phyloP scores from a whole-genome alignment of 2,888 invertebrate species.

The Sycophila texana region DNA sequence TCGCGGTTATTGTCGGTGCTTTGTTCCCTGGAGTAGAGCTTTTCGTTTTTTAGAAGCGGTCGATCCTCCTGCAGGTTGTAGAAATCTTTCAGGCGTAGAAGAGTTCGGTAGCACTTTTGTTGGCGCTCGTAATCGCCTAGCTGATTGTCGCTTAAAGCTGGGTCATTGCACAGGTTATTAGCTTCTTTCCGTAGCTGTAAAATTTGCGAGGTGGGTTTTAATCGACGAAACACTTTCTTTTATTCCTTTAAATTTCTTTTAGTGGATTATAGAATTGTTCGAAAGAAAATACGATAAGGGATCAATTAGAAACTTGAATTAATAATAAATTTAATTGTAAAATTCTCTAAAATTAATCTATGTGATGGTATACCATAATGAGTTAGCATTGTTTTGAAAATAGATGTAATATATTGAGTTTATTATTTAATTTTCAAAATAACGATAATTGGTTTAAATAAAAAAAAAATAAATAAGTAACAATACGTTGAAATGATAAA shows the following conservation, averaged over 20 bases:
- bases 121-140: constrained; percentile 42
- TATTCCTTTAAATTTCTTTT: neutral
- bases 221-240: too few species aligned
- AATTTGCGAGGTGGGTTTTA: too few species aligned
- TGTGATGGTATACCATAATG: too few species aligned
- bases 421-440: too few species aligned
- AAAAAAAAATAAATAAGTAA: neutral
- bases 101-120: constrained; percentile 31
- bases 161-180: neutral
- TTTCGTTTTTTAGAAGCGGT: neutral
- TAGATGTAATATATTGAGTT: too few species aligned
- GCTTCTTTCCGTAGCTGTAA: constrained; percentile 32
- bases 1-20: constrained; percentile 22
- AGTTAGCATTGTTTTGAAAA: too few species aligned
- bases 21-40: neutral
- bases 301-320: too few species aligned
- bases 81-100: constrained; percentile 35
- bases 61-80: constrained; percentile 6
- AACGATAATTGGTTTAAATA: too few species aligned
- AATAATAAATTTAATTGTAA: too few species aligned
- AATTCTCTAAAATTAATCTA: too few species aligned
- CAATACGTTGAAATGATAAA: neutral
- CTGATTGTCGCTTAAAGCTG: constrained; percentile 5
- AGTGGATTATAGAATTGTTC: too few species aligned
- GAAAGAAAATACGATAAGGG: too few species aligned